Percentiles rank a stretch among this genome's conserved stretches.
These are phyloP conservation scores for Drosophila nigrodunni DNA, from an alignment of 1,140 invertebrate species.

Conservation along the genomic window DNA sequence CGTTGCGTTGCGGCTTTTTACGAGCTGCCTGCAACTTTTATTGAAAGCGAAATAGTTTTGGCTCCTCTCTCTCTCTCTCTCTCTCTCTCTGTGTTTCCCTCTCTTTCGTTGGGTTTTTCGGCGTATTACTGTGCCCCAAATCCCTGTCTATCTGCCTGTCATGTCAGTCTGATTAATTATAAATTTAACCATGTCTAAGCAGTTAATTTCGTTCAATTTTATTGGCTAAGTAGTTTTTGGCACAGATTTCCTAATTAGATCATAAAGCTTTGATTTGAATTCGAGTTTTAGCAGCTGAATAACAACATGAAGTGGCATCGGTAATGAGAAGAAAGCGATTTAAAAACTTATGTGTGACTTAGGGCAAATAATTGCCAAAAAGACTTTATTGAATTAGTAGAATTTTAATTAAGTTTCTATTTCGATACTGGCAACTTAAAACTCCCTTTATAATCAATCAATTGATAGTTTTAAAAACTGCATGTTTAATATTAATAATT, in stretches of 20 bases:
- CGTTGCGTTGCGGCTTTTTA: constrained; percentile 61
- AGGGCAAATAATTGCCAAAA: too few relatives aligned
- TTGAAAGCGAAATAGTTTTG: constrained; percentile 59
- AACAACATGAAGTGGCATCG: constrained; percentile 1
- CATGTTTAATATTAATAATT: too few relatives aligned
- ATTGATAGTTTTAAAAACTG: too few relatives aligned
- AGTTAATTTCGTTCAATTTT: constrained; percentile 2
- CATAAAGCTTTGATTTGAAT: neutral
- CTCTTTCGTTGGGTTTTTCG: neutral
- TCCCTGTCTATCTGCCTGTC: constrained; percentile 1
- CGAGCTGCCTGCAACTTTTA: constrained; percentile 55
- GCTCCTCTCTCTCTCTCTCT: neutral
- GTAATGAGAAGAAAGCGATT: neutral
- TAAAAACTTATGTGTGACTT: too few relatives aligned
- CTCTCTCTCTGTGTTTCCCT: neutral
- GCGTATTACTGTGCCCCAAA: neutral
- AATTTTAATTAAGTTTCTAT: too few relatives aligned
- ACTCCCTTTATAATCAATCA: too few relatives aligned
- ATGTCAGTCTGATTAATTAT: constrained; percentile 35
- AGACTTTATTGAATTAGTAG: too few relatives aligned
- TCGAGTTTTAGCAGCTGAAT: neutral
- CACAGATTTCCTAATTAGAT: constrained; percentile 18
- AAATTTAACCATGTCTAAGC: constrained; percentile 37
- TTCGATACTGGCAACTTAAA: too few relatives aligned
- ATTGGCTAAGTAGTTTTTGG: constrained; percentile 1